phyloP scores from a whole-genome alignment of 2,888 invertebrate species.

The Ethmia dodecea region DNA sequence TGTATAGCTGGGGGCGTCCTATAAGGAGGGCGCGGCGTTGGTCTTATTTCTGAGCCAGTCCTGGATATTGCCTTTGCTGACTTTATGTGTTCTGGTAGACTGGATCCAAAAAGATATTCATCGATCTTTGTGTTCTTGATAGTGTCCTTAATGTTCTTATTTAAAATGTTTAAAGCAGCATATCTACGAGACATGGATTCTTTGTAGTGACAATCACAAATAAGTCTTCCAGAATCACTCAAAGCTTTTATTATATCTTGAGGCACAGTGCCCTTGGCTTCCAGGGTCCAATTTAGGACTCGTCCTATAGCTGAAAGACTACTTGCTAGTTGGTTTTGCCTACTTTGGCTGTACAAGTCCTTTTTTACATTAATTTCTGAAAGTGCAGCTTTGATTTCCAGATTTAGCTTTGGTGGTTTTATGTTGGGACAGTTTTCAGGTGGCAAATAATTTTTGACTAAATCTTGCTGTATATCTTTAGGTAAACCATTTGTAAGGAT shows the following conservation, averaged over 20 bases:
- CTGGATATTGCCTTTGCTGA: no score
- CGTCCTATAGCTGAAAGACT: background rate
- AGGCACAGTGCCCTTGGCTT: background rate
- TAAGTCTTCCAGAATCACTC: background rate
- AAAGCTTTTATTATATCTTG: background rate
- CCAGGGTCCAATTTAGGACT: background rate
- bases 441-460: background rate
- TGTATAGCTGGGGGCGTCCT: no score
- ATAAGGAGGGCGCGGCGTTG: no score
- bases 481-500: background rate
- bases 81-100: no score
- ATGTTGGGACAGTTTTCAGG: background rate
- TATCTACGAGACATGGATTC: background rate
- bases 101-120: no score
- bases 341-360: background rate
- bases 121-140: background rate
- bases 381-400: background rate
- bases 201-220: background rate
- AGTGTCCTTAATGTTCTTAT: background rate
- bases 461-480: background rate
- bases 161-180: background rate
- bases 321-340: background rate
- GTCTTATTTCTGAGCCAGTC: no score
- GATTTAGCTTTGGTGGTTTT: background rate
- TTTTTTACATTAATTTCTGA: background rate